Conservation (phyloP, 2,888 invertebrate genomes). For the Eupithecia centaureata region DNA sequence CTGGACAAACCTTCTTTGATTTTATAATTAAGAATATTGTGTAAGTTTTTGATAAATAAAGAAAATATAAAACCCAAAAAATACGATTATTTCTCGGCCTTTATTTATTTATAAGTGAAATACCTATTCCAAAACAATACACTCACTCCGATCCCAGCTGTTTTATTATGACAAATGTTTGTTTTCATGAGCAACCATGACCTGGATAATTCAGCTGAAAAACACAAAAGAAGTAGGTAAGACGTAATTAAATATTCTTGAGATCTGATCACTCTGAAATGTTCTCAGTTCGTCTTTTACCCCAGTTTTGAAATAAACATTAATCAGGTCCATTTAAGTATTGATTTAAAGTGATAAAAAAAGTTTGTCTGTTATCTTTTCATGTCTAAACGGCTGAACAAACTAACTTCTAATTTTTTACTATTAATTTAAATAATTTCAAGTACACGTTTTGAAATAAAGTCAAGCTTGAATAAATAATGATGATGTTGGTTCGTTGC, state of each 20-base stretch:
- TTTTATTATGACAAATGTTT: slow-evolving; percentile 45
- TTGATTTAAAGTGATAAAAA: too few relatives aligned
- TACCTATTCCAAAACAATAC: neutral
- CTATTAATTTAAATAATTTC: too few relatives aligned
- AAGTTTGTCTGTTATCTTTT: neutral
- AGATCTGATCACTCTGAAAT: neutral
- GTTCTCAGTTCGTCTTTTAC: neutral
- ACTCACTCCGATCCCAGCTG: slow-evolving; percentile 26
- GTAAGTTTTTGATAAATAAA: too few relatives aligned
- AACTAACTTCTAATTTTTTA: too few relatives aligned
- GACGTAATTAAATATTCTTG: neutral
- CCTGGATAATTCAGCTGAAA: slow-evolving; percentile 47
- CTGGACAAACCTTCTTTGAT: too few relatives aligned
- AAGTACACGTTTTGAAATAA: too few relatives aligned
- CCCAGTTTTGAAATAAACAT: neutral
- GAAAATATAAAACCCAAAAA: too few relatives aligned
- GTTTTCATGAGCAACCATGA: slow-evolving; percentile 47
- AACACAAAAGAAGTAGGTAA: slow-evolving; percentile 3
- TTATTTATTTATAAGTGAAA: neutral
- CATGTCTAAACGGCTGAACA: neutral
- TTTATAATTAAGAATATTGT: too few relatives aligned
- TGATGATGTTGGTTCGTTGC: too few relatives aligned
- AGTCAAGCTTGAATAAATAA: too few relatives aligned
- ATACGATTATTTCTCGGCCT: neutral
- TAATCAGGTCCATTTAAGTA: neutral